Base-by-base conservation (phyloP, 2,888 invertebrate genomes). In the Macaria notata region DNA sequence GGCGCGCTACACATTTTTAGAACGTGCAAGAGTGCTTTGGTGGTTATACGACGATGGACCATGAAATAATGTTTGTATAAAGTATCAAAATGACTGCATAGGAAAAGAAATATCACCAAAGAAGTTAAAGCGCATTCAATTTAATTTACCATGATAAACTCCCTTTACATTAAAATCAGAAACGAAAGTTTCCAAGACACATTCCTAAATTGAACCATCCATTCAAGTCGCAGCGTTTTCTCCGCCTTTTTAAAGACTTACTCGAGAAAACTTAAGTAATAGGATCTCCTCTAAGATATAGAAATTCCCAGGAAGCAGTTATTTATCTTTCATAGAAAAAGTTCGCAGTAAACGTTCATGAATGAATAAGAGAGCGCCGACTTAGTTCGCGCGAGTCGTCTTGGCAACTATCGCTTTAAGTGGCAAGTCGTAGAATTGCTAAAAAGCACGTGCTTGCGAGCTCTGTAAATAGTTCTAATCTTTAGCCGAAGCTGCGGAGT, bases 401-500 rank as follows among this genome's bases (percentile, higher is more conserved):
- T 70, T 69, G 73, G 76, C 77, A 80, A 78, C 75, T 79, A 79
- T 77, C 71, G 72, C 73, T 74, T 78, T 74, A 76, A 76, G 72
- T 66, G 69, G 65, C 55, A 65, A 74, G 60, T 69, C 69, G 73
- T 72, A 69, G 75, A 88, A 87, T 84, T 82, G 81, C 85, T 87
- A 86, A 87, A 85, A 86, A 84, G 84, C 84, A 83, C 82, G 76
- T 82, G 75, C 75, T 77, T 71, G 74, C 72, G 76, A 78, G 79
- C 83, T 79, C 78, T 73, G 79, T 81, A 83, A 86, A 86, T 81
- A 83, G 79, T 85, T 82, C 81, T 86, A 87, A 86, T 88, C 83
- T 86, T 72, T 73, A 66, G 72, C 74, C 70, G 71, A 74, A 75
- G 76, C 70, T 68, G 67, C 66, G 66, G 76, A 79, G 75, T 77